These are phyloP conservation scores for Lasius platythorax DNA, from an alignment of 2,888 invertebrate species.

Conservation along the genomic window DNA sequence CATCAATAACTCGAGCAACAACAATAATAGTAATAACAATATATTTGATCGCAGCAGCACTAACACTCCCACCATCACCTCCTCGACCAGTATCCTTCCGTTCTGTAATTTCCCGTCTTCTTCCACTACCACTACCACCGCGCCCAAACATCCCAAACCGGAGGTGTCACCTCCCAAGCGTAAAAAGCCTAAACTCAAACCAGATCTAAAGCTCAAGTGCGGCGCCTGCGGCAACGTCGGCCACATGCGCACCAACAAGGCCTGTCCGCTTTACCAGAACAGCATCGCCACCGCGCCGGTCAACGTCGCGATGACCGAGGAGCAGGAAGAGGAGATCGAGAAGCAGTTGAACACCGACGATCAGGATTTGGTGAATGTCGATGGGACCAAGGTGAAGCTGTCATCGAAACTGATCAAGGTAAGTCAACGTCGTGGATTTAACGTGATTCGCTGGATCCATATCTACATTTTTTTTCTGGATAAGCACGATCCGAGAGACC, in stretches of 20 bases:
- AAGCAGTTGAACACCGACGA: conserved; percentile 92
- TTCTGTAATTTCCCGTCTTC: conserved; percentile 80
- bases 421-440: conserved; percentile 15
- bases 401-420: conserved; percentile 95
- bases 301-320: conserved; percentile 92
- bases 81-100: conserved; percentile 81
- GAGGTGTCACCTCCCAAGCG: conserved; percentile 88
- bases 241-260: conserved; percentile 97
- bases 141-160: conserved; percentile 78
- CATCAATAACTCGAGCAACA: conserved; percentile 62
- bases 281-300: conserved; percentile 87
- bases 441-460: not conserved
- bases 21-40: conserved; percentile 30
- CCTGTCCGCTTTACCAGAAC: conserved; percentile 97
- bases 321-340: conserved; percentile 93
- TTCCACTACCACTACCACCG: conserved; percentile 69
- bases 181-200: conserved; percentile 94
- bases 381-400: conserved; percentile 97
- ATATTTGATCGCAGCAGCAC: conserved; percentile 78
- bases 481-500: not conserved
- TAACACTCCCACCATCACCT: conserved; percentile 75
- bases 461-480: not conserved
- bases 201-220: conserved; percentile 96
- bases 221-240: conserved; percentile 98
- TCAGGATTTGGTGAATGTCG: conserved; percentile 96